Evolutionary conservation across 2,888 invertebrate species (phyloP), one percentile per base, ranked within the genome.

Genomic region (Spisula solida): DNA sequence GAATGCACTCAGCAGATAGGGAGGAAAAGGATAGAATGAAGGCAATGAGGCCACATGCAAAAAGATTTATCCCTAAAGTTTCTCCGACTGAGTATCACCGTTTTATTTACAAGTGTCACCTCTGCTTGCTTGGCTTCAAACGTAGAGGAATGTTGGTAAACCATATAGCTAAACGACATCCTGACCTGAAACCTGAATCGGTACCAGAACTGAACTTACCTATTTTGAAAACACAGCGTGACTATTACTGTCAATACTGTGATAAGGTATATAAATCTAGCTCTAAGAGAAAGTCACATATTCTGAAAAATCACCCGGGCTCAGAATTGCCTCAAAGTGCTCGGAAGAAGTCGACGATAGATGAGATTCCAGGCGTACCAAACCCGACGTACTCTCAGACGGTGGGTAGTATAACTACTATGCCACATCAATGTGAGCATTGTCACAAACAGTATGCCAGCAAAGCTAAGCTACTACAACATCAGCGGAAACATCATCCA

Each of bases 381-480:
- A 97, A 97, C 87, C 97, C 97, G 25, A 97, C 98, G 0, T 98
- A 97, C 95, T 97, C 98, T 25, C 97, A 98, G 95, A 97, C 98
- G 0, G 98, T 98, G n/a, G 98, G 98, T 25, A 98, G 98, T 94
- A 97, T 98, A 20, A 98, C 98, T 8, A 98, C 98, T 0, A 97
- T 97, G 93, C 98, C 98, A 0, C 98, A 98, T 94, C 97, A 97
- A 79, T 98, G 98, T 95, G 97, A 97, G 87, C 98, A 98, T 97
- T 99, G 99, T 96, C 98, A 98, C 96, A 98, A 98, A 93, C 98
- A 99, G 97, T 99, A 98, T 96, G 98, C 98, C 41, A 98, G 98
- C 94, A 98, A 98, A 94, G 97, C 97, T 41, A 97, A 97, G 94
- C 95, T 97, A n/a, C 95, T 97, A 88, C 97, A 97, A 92, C 97